These are phyloP conservation scores for Poeciliopsis presidionis DNA, from an alignment of 2,797 vertebrate genomes.

Conservation along the genomic window DNA sequence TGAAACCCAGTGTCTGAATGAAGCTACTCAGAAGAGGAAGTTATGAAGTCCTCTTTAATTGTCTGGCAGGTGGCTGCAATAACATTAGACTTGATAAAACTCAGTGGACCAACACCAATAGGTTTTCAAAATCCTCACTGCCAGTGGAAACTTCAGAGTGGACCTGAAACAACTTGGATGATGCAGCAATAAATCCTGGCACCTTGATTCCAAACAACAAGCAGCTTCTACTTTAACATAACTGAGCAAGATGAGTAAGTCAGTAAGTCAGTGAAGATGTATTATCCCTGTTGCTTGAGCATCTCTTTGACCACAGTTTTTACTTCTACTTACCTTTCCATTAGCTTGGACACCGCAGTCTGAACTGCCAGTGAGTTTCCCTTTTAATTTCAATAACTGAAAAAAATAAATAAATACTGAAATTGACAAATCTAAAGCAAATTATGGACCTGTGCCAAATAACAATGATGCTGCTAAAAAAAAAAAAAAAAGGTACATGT, in stretches of 20 bases:
- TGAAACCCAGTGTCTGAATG: neutral
- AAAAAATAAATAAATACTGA: neutral
- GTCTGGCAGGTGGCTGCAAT: neutral
- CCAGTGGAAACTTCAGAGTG: neutral
- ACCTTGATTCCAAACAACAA: neutral
- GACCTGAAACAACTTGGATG: neutral
- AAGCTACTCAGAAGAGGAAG: neutral
- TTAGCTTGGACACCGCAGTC: neutral
- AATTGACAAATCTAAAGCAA: slow-evolving; percentile 1
- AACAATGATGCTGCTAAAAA: slow-evolving; percentile 6
- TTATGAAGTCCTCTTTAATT: neutral
- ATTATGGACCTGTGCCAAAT: neutral
- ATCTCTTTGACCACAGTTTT: neutral
- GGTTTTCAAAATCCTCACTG: neutral
- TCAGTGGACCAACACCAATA: neutral
- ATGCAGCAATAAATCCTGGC: neutral
- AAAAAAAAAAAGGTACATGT: slow-evolving; percentile 16
- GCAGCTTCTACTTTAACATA: neutral
- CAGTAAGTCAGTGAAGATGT: no score
- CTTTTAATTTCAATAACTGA: neutral
- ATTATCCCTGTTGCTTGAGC: neutral
- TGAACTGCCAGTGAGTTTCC: neutral
- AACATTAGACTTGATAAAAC: neutral
- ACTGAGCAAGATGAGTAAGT: neutral
- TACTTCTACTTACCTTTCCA: neutral